A percentile compares a stretch with the other conserved stretches of the same genome.
These are phyloP conservation scores for Ceyx cyanopectus DNA, from an alignment of 2,113 vertebrate species.

Conservation along the genomic window DNA sequence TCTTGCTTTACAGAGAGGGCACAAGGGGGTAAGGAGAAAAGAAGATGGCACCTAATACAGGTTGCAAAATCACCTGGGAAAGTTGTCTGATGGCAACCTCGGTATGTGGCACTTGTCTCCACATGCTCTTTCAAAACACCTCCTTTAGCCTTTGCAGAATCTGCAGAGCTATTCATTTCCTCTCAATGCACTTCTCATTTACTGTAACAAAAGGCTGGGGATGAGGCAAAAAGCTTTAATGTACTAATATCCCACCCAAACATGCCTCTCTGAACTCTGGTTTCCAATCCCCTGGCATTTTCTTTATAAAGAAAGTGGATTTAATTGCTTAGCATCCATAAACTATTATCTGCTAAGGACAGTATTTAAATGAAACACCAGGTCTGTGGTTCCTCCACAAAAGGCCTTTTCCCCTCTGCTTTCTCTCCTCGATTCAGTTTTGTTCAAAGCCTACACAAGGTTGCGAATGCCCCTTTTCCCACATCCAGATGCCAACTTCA, in stretches of 20 bases:
- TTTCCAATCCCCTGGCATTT: not conserved
- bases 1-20: not conserved
- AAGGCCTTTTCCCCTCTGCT: not conserved
- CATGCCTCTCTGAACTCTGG: rapidly evolving
- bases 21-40: not conserved
- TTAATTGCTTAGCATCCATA: not conserved
- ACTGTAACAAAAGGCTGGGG: not conserved
- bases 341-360: not conserved
- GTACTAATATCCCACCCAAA: not conserved
- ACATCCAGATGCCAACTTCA: not conserved
- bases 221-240: not conserved
- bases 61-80: not conserved
- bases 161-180: not conserved
- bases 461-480: not conserved
- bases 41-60: not conserved
- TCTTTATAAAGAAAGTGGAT: not conserved
- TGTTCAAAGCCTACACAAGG: not conserved
- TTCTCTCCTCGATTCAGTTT: not conserved
- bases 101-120: not conserved
- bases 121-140: not conserved
- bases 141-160: not conserved
- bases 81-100: not conserved
- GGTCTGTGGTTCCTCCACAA: not conserved
- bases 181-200: not conserved
- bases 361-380: not conserved